Base-by-base conservation (phyloP, 2,888 invertebrate species). In the Odontothrips loti region DNA sequence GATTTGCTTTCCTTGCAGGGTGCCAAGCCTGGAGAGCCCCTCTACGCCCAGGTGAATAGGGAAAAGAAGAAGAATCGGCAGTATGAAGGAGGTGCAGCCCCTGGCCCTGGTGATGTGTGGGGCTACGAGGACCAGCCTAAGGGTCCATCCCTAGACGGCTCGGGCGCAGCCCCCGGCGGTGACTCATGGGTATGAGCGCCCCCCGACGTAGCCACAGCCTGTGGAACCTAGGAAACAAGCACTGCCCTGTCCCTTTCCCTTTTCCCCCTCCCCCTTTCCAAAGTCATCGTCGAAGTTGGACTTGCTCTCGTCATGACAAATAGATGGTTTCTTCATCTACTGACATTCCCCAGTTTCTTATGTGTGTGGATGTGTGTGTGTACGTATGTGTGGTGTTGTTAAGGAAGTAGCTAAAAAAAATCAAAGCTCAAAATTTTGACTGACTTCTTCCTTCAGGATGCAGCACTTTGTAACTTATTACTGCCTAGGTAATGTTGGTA, bases 1-100 rank as follows among this genome's bases (percentile, higher is more conserved):
- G 34, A 43, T 8, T 9, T 27, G 3, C 8, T 80, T 83, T 80
- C 80, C 80, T 81, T 83, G 11, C 86, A 88, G 86, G 87, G 89
- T 87, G 88, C 88, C 84, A 89, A 89, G 86, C 89, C 90, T 83
- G 90, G 90, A 84, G 92, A 92, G 86, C 91, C 92, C 79, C 88
- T 91, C 81, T 92, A 92, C 86, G 92, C 92, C 84, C 91, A 91
- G 88, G 91, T 92, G 83, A 91, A 92, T 85, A 89, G 91, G 86
- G 91, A 91, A 85, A 91, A 91, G 87, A 92, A 92, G 86, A 89
- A 90, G 84, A 90, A 90, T 85, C 88, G 90, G 79, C 86, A 86
- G 82, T 85, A 86, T 81, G 87, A 88, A 83, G 84, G 85, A 51
- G 83, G 82, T 78, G 84, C 82, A 27, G 83, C 84, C 29, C 84